These are phyloP conservation scores for Zele albiditarsus DNA, from an alignment of 2,888 invertebrate genomes.

Conservation along the genomic window DNA sequence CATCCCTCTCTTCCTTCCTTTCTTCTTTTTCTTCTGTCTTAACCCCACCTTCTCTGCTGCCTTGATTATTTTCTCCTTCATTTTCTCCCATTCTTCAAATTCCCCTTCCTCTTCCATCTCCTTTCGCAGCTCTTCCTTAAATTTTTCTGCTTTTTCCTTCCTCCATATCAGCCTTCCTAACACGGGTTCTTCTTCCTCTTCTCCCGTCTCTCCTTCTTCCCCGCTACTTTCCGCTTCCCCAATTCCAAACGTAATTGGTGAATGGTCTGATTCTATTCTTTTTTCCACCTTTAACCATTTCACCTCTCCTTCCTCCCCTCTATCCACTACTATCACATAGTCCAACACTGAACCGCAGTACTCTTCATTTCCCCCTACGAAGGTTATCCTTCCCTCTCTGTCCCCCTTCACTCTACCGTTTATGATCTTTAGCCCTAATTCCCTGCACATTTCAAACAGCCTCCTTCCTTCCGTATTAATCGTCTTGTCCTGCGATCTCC, in stretches of 20 bases:
- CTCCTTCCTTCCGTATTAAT: slow-evolving; percentile 19
- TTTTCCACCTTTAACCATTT: slow-evolving; percentile 1
- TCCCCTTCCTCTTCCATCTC: neutral
- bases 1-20: neutral
- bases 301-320: neutral
- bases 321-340: slow-evolving; percentile 6
- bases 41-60: neutral
- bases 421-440: slow-evolving; percentile 24
- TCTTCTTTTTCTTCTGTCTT: neutral
- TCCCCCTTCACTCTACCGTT: slow-evolving; percentile 35
- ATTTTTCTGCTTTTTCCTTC: neutral
- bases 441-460: slow-evolving; percentile 32
- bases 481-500: slow-evolving; percentile 24
- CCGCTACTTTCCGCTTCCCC: neutral
- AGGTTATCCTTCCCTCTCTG: slow-evolving; percentile 35
- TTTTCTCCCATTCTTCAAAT: neutral
- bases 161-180: slow-evolving; percentile 9
- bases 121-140: slow-evolving; percentile 3
- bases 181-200: neutral
- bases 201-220: neutral
- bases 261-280: slow-evolving; percentile 38
- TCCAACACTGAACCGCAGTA: slow-evolving; percentile 34
- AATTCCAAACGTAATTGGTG: slow-evolving; percentile 10
- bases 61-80: neutral
- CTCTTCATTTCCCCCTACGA: slow-evolving; percentile 18